Base-by-base conservation (phyloP, 2,888 invertebrate genomes). In the Chaetoderma sp. region DNA sequence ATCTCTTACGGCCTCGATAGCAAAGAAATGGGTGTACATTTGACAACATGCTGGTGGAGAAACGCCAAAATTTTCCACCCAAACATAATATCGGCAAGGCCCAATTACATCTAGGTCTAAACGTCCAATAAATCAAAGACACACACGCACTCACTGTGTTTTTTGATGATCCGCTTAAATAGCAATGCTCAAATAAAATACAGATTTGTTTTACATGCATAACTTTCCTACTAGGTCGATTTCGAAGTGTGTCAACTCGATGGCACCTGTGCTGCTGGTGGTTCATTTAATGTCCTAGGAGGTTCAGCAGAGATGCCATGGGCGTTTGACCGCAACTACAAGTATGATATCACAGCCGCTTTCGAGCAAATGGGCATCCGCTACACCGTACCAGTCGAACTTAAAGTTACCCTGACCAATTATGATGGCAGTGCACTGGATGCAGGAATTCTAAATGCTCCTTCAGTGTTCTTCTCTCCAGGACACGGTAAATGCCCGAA, bases 281-380 rank as follows among this genome's bases (percentile, higher is more conserved):
- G 73, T 1, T 49, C 65, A 57, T 73, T 71, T 58, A 61, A 63
- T 25, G 42, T 73, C n/a, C 56, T 73, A 52, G 73, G 73, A 8
- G 73, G 73, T 13, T 49, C 65, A 5, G 44, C 23, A 21, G 73
- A 73, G 44, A 71, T 67, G 69, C 69, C 73, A 0, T 73, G 73
- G 73, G 60, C 55, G 33, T 73, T 71, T 54, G 70, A 73, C 39
- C 60, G 73, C 2, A 33, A 65, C n/a, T 68, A 65, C 60, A 63
- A 67, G 32, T 56, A 60, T 30, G 73, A 73, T 50, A 63, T 71
- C 30, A 71, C 73, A 8, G 65, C 71, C 10, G 65, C 63, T 10
- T 36, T 52, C 8, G n/a, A 49, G 5, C 18, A 44, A 2, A 39
- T 58, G 16, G 55, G 59, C 1, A 28, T 69, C n/a, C 27, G 30